Conservation (phyloP, 2,113 vertebrate genomes). For the Sialia sialis region DNA sequence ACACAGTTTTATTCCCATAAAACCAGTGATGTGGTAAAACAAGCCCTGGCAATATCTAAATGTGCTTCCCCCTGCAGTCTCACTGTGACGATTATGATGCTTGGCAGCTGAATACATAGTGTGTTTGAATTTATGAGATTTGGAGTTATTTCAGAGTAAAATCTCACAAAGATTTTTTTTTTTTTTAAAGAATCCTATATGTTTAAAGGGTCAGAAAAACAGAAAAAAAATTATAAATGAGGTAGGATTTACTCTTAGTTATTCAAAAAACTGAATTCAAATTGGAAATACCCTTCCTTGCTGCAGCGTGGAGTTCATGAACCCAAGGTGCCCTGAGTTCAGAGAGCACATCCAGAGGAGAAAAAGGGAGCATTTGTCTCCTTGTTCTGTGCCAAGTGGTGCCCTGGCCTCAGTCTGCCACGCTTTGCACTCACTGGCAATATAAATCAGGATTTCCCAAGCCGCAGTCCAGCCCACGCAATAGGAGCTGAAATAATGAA, state of each 20-base stretch:
- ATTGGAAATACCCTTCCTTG: background rate
- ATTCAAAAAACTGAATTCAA: background rate
- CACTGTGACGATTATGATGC: background rate
- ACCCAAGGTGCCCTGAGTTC: background rate
- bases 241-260: background rate
- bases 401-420: background rate
- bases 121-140: background rate
- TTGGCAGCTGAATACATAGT: background rate
- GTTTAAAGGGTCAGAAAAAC: background rate
- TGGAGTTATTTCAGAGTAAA: background rate
- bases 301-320: accelerated
- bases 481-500: background rate
- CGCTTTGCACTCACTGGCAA: background rate
- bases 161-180: background rate
- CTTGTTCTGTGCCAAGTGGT: background rate
- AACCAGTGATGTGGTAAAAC: background rate
- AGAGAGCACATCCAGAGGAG: background rate
- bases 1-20: background rate
- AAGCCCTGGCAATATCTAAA: background rate
- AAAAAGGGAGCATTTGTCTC: background rate
- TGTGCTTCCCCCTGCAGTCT: background rate
- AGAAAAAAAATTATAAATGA: background rate
- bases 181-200: background rate
- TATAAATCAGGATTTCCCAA: background rate
- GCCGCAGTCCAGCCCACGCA: background rate